phyloP scores from a whole-genome alignment of 2,888 invertebrate genomes.

The Agriopis aurantiaria region DNA sequence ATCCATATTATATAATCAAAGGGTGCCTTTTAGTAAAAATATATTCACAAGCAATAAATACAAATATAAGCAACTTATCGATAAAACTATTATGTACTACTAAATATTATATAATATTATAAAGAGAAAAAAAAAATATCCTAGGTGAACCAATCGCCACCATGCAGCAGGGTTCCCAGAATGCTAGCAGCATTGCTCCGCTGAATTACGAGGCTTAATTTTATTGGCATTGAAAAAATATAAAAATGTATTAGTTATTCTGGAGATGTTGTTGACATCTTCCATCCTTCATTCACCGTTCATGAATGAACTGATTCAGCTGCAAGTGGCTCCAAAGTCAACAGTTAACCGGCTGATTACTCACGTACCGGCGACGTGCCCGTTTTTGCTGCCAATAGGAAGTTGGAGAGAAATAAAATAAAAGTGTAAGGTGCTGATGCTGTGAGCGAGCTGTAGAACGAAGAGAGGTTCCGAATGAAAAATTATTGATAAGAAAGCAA shows the following conservation, averaged over 20 bases:
- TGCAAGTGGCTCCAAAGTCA: slow-evolving; percentile 60
- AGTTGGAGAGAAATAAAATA: slow-evolving; percentile 44
- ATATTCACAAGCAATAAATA: no score
- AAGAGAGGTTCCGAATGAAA: slow-evolving; percentile 22
- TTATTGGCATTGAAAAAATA: no score
- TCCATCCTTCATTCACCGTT: slow-evolving; percentile 24
- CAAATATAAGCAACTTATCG: no score
- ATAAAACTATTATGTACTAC: no score
- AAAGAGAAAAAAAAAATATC: no score
- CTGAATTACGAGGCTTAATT: no score
- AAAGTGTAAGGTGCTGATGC: slow-evolving; percentile 28
- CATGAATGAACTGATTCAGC: slow-evolving; percentile 48
- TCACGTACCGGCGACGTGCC: slow-evolving; percentile 73
- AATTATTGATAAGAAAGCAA: neutral
- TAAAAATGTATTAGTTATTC: neutral
- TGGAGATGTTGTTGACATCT: slow-evolving; percentile 13
- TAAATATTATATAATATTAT: no score
- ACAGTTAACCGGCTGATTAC: slow-evolving; percentile 77
- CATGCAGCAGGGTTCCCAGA: no score
- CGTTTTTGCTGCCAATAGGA: slow-evolving; percentile 52
- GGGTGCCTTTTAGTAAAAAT: no score
- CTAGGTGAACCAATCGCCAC: no score
- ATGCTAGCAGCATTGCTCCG: no score
- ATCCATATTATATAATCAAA: no score
- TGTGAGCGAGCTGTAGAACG: slow-evolving; percentile 12